A percentile compares a stretch with the other conserved stretches of the same genome.
Conservation (phyloP, 1,140 invertebrate genomes). For the Drosophila bocqueti region DNA sequence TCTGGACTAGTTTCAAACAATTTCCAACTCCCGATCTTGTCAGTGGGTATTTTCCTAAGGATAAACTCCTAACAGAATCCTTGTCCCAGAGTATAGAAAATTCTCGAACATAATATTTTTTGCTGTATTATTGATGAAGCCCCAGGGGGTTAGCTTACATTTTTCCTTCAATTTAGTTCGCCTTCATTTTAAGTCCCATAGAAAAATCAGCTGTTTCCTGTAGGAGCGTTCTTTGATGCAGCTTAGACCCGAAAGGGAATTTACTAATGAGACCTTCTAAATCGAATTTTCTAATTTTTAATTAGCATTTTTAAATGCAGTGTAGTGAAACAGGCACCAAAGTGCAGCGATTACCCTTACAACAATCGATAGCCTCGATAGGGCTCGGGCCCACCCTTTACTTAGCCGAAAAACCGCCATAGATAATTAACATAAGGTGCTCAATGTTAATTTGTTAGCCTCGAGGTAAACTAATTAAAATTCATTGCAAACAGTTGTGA, state of each 20-base stretch:
- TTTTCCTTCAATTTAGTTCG: too few relatives aligned
- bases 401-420: constrained; percentile 14
- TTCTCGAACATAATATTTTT: background rate
- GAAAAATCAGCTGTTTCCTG: background rate
- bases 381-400: constrained; percentile 3
- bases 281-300: background rate
- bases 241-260: background rate
- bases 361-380: constrained; percentile 13
- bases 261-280: background rate
- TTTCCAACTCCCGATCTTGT: background rate
- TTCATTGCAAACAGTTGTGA: constrained; percentile 73
- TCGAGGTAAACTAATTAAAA: constrained; percentile 71
- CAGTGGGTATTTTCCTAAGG: background rate
- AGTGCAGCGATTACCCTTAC: background rate
- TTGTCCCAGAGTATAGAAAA: background rate
- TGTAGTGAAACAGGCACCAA: background rate
- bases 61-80: background rate
- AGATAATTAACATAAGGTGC: constrained; percentile 27
- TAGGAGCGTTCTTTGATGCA: background rate
- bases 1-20: background rate
- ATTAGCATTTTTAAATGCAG: background rate
- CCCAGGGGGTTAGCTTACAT: too few relatives aligned
- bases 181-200: background rate
- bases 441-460: constrained; percentile 70
- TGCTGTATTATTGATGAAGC: rapidly evolving